phyloP scores from a whole-genome alignment of 2,113 vertebrate genomes.

The Chelonoidis abingdonii region DNA sequence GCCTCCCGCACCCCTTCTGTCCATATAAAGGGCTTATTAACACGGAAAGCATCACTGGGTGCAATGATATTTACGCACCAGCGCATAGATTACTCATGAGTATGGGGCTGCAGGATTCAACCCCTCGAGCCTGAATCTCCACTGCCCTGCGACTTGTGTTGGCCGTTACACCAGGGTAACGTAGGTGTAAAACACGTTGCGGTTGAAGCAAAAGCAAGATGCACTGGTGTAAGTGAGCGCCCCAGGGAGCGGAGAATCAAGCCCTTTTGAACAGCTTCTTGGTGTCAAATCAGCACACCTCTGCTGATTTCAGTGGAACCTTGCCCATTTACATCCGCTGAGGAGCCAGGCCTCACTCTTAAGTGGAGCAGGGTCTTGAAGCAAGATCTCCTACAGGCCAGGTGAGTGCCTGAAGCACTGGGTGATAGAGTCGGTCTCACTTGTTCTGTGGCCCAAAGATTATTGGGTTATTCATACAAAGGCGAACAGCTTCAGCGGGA shows the following conservation, averaged over 20 bases:
- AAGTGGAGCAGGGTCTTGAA: too few species aligned
- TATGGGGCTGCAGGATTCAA: not conserved
- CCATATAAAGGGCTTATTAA: not conserved
- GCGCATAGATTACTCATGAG: not conserved
- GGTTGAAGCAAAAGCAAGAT: not conserved
- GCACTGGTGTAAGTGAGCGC: too few species aligned
- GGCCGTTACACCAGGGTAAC: not conserved
- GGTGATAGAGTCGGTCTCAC: too few species aligned
- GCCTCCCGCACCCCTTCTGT: not conserved
- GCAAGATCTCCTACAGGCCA: too few species aligned
- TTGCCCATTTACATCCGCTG: not conserved
- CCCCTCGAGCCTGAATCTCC: not conserved
- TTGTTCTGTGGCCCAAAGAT: too few species aligned
- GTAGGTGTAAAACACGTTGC: not conserved
- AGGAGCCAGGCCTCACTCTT: too few species aligned
- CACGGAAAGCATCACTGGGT: not conserved
- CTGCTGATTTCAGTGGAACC: not conserved
- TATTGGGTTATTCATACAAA: too few species aligned
- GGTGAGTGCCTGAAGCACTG: too few species aligned
- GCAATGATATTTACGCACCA: not conserved
- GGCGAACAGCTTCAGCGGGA: too few species aligned
- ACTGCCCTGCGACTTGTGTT: not conserved
- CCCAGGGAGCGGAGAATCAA: not conserved
- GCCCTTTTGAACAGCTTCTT: not conserved
- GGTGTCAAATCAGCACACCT: not conserved